phyloP scores from a whole-genome alignment of 2,888 invertebrate genomes.

The Morinoia aosen region DNA sequence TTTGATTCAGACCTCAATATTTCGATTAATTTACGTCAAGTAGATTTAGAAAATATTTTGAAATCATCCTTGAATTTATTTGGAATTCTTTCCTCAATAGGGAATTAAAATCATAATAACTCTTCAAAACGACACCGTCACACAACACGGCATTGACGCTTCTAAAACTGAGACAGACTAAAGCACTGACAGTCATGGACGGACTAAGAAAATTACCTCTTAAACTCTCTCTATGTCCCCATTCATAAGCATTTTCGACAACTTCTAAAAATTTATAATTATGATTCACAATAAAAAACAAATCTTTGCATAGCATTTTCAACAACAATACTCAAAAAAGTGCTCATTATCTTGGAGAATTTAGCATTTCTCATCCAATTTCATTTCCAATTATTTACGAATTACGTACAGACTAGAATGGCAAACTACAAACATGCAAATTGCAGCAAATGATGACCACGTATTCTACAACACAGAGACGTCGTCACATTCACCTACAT shows the following conservation, averaged over 20 bases:
- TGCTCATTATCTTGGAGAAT: not conserved
- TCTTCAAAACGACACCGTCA: not conserved
- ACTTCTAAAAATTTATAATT: not conserved
- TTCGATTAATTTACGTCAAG: not conserved
- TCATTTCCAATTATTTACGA: not conserved
- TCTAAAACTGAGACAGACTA: not conserved
- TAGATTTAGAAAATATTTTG: not conserved
- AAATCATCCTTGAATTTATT: no score
- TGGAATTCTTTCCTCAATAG: not conserved
- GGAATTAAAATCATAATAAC: not conserved
- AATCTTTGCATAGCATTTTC: not conserved
- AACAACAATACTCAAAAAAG: not conserved
- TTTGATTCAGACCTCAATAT: no score
- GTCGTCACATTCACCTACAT: not conserved
- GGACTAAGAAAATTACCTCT: not conserved
- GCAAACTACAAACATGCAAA: slow-evolving; percentile 16
- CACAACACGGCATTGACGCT: not conserved
- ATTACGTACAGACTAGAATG: slow-evolving; percentile 14
- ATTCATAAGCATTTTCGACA: not conserved
- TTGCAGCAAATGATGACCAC: not conserved
- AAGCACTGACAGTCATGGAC: not conserved
- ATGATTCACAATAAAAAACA: not conserved
- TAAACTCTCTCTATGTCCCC: not conserved
- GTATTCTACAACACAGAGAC: not conserved
- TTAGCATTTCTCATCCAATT: not conserved